A percentile compares a stretch with the other conserved stretches of the same genome.
Conservation (phyloP, 1,140 invertebrate species). For the Neelides sp. region DNA sequence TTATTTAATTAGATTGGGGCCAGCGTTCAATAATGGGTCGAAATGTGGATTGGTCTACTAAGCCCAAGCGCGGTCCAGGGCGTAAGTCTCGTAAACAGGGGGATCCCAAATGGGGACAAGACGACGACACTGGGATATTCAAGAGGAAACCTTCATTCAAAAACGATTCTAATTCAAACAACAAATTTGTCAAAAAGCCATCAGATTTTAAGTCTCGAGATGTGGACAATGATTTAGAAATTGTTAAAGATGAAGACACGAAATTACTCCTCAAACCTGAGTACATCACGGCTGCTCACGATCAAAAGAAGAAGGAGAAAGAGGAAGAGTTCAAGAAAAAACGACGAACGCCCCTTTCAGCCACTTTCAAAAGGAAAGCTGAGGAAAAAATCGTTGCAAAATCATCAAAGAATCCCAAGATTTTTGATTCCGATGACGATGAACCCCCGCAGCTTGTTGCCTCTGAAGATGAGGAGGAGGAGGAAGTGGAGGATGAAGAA, state of each 20-base stretch:
- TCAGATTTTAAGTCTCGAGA: background rate
- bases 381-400: slow-evolving; percentile 20
- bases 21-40: slow-evolving; percentile 59
- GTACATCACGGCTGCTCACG: too few relatives aligned
- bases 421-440: too few relatives aligned
- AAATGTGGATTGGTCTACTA: slow-evolving; percentile 64
- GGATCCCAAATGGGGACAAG: too few relatives aligned
- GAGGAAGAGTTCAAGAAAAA: background rate
- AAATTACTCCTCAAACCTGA: too few relatives aligned
- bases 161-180: background rate
- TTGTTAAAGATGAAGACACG: background rate
- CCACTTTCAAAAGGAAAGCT: slow-evolving; percentile 13
- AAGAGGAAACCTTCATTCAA: too few relatives aligned
- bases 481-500: slow-evolving; percentile 23
- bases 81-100: slow-evolving; percentile 72
- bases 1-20: background rate
- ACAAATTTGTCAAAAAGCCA: background rate
- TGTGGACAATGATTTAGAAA: background rate
- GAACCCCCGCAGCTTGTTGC: too few relatives aligned
- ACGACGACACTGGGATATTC: too few relatives aligned
- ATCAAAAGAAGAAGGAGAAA: slow-evolving; percentile 5
- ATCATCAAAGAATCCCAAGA: too few relatives aligned
- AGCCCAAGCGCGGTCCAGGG: slow-evolving; percentile 64
- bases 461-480: too few relatives aligned
- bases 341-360: background rate